A percentile compares a stretch with the other conserved stretches of the same genome.
Evolutionary conservation across 2,113 vertebrate species (phyloP).

Genomic region (Neotoma lepida): DNA sequence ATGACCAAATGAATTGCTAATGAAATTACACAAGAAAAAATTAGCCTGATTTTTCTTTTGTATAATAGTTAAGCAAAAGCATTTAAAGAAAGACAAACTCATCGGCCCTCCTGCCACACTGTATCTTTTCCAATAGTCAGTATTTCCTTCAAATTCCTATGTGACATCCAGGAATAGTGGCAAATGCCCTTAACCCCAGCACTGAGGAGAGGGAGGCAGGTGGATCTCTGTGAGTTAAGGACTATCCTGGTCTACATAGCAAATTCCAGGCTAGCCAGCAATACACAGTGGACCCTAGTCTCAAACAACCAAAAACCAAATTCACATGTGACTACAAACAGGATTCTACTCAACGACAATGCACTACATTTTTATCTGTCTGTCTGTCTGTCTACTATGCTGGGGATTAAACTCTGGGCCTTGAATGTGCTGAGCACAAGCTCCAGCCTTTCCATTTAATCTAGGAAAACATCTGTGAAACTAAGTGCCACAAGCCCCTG

Average conservation of each 20-base stretch:
- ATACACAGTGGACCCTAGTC: neutral
- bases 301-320: neutral
- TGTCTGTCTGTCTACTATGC: neutral
- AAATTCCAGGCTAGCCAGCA: neutral
- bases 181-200: neutral
- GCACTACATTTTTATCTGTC: slow-evolving; percentile 2
- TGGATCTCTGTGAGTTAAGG: neutral
- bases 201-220: neutral
- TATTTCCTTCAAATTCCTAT: slow-evolving; percentile 36
- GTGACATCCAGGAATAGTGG: neutral
- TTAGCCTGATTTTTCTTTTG: slow-evolving; percentile 19
- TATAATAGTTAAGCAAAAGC: slow-evolving; percentile 4
- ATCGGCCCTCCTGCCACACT: neutral
- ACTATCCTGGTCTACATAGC: neutral
- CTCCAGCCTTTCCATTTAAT: neutral
- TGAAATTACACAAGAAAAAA: slow-evolving; percentile 18
- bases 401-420: neutral
- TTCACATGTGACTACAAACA: neutral
- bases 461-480: neutral
- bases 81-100: slow-evolving; percentile 35
- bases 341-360: slow-evolving; percentile 35
- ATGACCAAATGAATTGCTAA: slow-evolving; percentile 49
- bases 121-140: neutral
- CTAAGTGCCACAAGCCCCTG: neutral
- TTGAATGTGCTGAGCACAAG: neutral